Conservation (phyloP, 2,888 invertebrate genomes). For the Caenorhabditis wallacei region DNA sequence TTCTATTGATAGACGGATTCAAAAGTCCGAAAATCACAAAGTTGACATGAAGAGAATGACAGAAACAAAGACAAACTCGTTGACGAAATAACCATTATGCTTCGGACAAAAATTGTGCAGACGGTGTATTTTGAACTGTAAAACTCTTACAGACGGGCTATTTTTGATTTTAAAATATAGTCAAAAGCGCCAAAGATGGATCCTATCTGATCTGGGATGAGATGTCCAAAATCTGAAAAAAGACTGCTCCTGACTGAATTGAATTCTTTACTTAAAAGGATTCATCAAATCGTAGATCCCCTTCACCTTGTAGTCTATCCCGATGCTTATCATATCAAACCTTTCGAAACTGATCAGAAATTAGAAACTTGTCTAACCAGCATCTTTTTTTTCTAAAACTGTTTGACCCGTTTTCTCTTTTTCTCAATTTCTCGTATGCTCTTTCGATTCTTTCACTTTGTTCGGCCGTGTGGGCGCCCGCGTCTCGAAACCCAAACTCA, state of each 20-base stretch:
- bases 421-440: slow-evolving; percentile 9
- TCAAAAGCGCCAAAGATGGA: too few relatives aligned
- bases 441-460: slow-evolving; percentile 9
- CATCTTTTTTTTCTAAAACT: slow-evolving; percentile 5
- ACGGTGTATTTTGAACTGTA: too few relatives aligned
- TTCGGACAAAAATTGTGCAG: slow-evolving; percentile 5
- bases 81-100: slow-evolving; percentile 3
- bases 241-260: too few relatives aligned
- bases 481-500: slow-evolving; percentile 53
- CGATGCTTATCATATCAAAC: too few relatives aligned
- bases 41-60: slow-evolving; percentile 4
- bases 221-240: too few relatives aligned
- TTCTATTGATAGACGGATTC: slow-evolving; percentile 56
- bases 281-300: too few relatives aligned
- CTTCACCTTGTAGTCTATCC: too few relatives aligned
- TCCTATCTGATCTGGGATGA: too few relatives aligned
- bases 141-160: too few relatives aligned
- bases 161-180: too few relatives aligned
- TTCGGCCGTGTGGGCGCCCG: slow-evolving; percentile 3
- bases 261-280: too few relatives aligned
- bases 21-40: slow-evolving; percentile 38
- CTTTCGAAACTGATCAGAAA: slow-evolving; percentile 4
- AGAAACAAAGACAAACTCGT: not conserved
- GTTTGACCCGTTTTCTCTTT: slow-evolving; percentile 5
- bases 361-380: slow-evolving; percentile 8